A percentile compares a stretch with the other conserved stretches of the same genome.
phyloP scores from a whole-genome alignment of 2,888 invertebrate species.

The Thymelicus lineola region DNA sequence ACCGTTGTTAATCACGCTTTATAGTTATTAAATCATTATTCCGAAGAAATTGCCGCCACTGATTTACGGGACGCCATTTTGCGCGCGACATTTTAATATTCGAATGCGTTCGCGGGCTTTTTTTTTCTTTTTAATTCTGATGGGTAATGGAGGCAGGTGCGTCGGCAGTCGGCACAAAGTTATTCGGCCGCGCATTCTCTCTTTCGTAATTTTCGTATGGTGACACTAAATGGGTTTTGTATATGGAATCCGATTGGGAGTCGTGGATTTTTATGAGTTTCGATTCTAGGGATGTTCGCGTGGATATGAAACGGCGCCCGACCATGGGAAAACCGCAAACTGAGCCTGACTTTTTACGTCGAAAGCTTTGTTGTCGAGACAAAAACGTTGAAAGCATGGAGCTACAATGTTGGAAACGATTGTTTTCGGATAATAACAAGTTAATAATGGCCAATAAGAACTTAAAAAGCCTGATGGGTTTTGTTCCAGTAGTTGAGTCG shows the following conservation, averaged over 20 bases:
- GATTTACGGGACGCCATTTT: conserved; percentile 79
- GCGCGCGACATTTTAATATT: conserved; percentile 76
- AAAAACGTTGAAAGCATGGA: conserved; percentile 28
- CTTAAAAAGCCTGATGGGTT: conserved; percentile 13
- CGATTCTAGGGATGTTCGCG: conserved; percentile 39
- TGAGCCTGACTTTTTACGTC: conserved; percentile 30
- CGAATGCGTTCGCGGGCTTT: conserved; percentile 68
- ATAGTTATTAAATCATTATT: conserved; percentile 75
- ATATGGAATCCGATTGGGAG: conserved; percentile 61
- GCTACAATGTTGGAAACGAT: conserved; percentile 34
- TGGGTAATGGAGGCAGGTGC: conserved; percentile 73
- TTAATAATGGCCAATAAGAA: conserved; percentile 32
- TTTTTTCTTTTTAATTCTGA: conserved; percentile 69
- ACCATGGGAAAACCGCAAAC: conserved; percentile 38
- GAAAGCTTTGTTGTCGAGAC: conserved; percentile 33
- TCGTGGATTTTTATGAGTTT: conserved; percentile 44
- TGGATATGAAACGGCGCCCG: conserved; percentile 37
- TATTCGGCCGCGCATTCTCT: conserved; percentile 61
- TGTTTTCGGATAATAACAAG: conserved; percentile 37
- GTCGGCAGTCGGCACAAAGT: conserved; percentile 60
- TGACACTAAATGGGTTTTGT: conserved; percentile 64
- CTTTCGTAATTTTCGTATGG: conserved; percentile 64
- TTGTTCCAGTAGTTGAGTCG: conserved; percentile 10
- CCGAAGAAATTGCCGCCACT: conserved; percentile 74
- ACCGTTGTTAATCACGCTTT: conserved; percentile 80